Percentiles rank a stretch among this genome's conserved stretches.
phyloP scores from a whole-genome alignment of 2,113 vertebrate genomes.

The Hippolais icterina region DNA sequence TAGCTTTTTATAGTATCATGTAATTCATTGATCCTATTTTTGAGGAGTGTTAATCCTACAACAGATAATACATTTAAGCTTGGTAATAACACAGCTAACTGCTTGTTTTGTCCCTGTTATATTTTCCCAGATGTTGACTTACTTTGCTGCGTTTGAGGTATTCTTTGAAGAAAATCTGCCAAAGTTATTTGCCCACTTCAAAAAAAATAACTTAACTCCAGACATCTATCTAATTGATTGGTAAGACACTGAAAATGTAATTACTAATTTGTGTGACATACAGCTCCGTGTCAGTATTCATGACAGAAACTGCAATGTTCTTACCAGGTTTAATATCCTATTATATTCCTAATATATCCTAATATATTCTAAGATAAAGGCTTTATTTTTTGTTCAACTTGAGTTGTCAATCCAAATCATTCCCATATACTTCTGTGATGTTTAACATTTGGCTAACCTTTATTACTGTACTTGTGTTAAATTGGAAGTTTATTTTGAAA shows the following conservation, averaged over 20 bases:
- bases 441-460: neutral
- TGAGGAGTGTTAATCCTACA: neutral
- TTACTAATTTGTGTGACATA: neutral
- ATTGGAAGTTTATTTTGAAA: neutral
- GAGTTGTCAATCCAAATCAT: neutral
- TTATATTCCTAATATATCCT: too few species aligned
- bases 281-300: neutral
- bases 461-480: neutral
- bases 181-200: constrained; percentile 97
- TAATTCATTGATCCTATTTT: neutral
- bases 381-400: neutral
- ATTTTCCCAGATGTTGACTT: constrained; percentile 89
- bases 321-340: neutral
- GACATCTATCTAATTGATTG: constrained; percentile 99
- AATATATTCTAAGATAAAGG: neutral
- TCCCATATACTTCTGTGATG: neutral
- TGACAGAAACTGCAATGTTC: neutral
- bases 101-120: neutral
- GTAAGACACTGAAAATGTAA: constrained; percentile 70
- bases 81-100: neutral
- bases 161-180: constrained; percentile 98
- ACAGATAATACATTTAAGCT: neutral
- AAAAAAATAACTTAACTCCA: constrained; percentile 92
- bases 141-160: constrained; percentile 95
- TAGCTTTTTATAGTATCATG: neutral